phyloP scores from a whole-genome alignment of 2,797 vertebrate species.

The Pantherophis vulpinus region DNA sequence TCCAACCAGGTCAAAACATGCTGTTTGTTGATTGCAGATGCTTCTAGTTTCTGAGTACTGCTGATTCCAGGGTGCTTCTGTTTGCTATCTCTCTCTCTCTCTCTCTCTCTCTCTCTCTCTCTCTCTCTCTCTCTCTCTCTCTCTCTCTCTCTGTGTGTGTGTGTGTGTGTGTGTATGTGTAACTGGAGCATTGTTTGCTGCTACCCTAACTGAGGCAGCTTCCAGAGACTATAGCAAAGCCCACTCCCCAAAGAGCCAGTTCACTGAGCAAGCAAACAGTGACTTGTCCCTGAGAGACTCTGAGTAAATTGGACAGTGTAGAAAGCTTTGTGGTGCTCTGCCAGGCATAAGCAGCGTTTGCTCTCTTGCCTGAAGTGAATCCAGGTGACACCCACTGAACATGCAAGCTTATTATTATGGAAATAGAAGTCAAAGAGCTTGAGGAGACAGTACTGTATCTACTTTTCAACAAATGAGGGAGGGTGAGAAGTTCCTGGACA shows the following conservation, averaged over 20 bases:
- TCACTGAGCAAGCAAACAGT: neutral
- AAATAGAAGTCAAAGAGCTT: neutral
- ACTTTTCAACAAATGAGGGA: neutral
- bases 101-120: neutral
- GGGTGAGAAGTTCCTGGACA: neutral
- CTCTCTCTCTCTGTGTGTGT: neutral
- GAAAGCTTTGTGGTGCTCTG: neutral
- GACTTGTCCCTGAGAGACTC: neutral
- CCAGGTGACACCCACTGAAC: neutral
- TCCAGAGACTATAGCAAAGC: neutral
- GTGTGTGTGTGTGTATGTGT: neutral
- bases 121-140: accelerated
- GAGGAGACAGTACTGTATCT: neutral
- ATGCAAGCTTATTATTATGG: neutral
- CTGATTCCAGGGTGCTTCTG: neutral
- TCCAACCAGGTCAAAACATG: neutral
- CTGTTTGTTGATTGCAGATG: neutral
- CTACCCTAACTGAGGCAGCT: neutral
- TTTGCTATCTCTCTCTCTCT: accelerated
- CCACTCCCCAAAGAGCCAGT: neutral
- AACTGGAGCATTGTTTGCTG: neutral
- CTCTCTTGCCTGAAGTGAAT: neutral
- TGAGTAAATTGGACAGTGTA: neutral
- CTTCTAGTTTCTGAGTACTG: neutral
- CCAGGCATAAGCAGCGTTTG: neutral